phyloP scores from a whole-genome alignment of 2,113 vertebrate species.

The Hemiscyllium ocellatum region DNA sequence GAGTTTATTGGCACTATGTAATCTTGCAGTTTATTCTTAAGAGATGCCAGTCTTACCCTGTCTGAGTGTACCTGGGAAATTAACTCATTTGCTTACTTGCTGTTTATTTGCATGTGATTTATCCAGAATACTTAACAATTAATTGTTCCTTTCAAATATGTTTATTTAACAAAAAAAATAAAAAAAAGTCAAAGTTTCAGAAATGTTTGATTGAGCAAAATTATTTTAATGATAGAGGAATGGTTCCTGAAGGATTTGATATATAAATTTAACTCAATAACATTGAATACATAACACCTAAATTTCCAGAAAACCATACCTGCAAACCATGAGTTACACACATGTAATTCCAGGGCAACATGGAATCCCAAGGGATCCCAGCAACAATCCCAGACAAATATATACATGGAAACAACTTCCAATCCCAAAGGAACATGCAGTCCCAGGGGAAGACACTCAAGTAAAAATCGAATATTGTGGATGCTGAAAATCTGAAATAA shows the following conservation, averaged over 20 bases:
- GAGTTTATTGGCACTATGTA: not conserved
- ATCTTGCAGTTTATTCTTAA: constrained; percentile 7
- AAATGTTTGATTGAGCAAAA: not conserved
- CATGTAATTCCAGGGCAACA: too few species aligned
- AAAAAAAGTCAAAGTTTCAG: constrained; percentile 6
- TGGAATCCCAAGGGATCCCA: not conserved
- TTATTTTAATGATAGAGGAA: not conserved
- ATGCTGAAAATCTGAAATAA: too few species aligned
- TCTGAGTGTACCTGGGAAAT: not conserved
- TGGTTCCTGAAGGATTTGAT: not conserved
- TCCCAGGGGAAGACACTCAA: too few species aligned
- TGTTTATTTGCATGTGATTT: constrained; percentile 35
- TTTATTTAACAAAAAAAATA: constrained; percentile 29
- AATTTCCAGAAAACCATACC: not conserved
- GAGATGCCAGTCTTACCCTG: not conserved
- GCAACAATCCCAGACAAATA: not conserved
- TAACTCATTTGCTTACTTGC: constrained; percentile 16
- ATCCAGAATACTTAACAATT: constrained; percentile 26
- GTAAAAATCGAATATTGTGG: too few species aligned
- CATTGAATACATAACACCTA: not conserved
- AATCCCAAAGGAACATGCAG: too few species aligned
- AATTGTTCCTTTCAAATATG: constrained; percentile 26
- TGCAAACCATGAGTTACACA: not conserved
- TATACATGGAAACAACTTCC: too few species aligned
- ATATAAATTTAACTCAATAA: not conserved